Evolutionary conservation across 2,888 invertebrate species (phyloP), one percentile per base, ranked within the genome.

Genomic region (Agonum fuliginosum): DNA sequence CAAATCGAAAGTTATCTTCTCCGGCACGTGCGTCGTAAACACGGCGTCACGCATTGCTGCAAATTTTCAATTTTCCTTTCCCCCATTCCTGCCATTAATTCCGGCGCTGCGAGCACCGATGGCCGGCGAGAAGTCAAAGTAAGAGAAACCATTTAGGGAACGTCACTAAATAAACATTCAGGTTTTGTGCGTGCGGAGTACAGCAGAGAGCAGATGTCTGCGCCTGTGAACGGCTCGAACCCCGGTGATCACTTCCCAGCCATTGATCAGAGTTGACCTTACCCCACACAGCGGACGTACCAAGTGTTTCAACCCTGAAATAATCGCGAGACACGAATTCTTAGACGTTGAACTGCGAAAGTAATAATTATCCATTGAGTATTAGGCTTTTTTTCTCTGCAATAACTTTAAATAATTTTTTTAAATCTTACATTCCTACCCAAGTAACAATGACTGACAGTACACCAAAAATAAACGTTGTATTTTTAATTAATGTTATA

Each of bases 111-210:
- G 67, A 67, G 41, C 58, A 62, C 37, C 70, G 70, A 70, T 24
- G 14, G 69, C n/a, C 69, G 27, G 48, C 65, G 65, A 62, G 65
- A 74, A 74, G 74, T 74, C 74, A 74, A 74, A 74, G 74, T 65
- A 74, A 74, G 48, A 74, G 65, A 74, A 74, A 74, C 74, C 74
- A 74, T 74, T 74, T 74, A 74, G 74, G 58, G 30, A 74, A 74
- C 65, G 74, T 74, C 65, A 74, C 74, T 74, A 74, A 74, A 74
- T 74, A 74, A 74, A 74, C 74, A 74, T 74, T 74, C 65, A 41
- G 58, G 41, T 72, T 54, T 20, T 22, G 54, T 73, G 73, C 73
- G 58, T 51, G 41, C 37, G 10, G 54, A 5, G 51, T 62, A 12
- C 20, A 10, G 37, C 12, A 62, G 17, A 27, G 30, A 14, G 19